Base-by-base conservation (phyloP, 2,113 vertebrate genomes). In the Phycodurus eques region DNA sequence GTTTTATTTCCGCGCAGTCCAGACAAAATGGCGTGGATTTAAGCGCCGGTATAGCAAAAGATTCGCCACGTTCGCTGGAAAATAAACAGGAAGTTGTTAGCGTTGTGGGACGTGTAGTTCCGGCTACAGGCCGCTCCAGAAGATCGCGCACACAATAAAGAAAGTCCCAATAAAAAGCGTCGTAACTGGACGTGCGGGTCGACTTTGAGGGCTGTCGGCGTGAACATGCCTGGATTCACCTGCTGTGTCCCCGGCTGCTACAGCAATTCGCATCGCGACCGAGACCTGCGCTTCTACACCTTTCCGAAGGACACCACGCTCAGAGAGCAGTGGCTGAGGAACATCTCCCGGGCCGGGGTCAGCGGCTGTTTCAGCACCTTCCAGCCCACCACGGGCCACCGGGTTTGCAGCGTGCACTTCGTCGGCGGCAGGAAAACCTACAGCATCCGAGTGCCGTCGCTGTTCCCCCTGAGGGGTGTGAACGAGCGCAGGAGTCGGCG, bases 281-380 rank as follows among this genome's bases (percentile, higher is more conserved):
- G 96, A 87, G 95, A 96, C 72, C 93, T 98, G 85, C 95, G 96
- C 78, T 98, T 98, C 90, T 98, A 98, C 91, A 98, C 96, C 65
- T 98, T 98, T 86, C 96, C 96, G 20, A 98, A 98, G 92, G 96
- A 98, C 87, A 88, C 91, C 72, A 90, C 94, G 88, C 93, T 96
- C 80, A 90, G 96, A 74, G 95, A 96, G 86, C 92, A 94, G 71
- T 98, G 96, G 96, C 94, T 98, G 77, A 94, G 96, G 94, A 98
- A 98, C 89, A 96, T 98, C 88, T 98, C 96, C 70, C 94, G 96
- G 79, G 95, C 96, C 73, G 96, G 96, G 82, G 96, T 98, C 84
- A 96, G 94, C 87, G 96, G 96, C 83, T 98, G 96, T 88, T 98
- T 98, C 90, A 98, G 95, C 89, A 98, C 96, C 85, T 98, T 98